These are phyloP conservation scores for Zosterops japonicus DNA, from an alignment of 2,113 vertebrate species.

Conservation along the genomic window DNA sequence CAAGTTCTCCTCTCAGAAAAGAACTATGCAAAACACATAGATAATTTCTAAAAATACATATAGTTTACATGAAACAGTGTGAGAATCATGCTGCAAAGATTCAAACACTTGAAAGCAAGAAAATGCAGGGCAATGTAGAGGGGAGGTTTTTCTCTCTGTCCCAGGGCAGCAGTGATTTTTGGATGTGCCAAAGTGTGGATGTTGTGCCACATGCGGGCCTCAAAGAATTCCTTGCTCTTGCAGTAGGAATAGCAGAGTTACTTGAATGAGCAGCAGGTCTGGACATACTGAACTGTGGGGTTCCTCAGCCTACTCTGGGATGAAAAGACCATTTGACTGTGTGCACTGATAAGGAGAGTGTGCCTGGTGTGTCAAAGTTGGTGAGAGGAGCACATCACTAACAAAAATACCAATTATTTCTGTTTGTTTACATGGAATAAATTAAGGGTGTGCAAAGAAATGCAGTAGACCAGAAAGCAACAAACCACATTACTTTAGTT, in stretches of 20 bases:
- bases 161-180: neutral
- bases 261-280: neutral
- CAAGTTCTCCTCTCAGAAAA: too few species aligned
- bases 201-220: neutral
- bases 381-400: neutral
- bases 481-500: neutral
- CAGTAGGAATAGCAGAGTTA: neutral
- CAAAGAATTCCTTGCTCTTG: neutral
- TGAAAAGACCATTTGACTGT: neutral
- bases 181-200: neutral
- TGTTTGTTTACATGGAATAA: fast-evolving
- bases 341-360: neutral
- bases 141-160: neutral
- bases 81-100: too few species aligned
- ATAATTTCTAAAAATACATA: too few species aligned
- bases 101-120: too few species aligned
- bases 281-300: fast-evolving
- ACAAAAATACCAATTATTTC: neutral
- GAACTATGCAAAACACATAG: too few species aligned
- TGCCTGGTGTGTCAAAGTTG: neutral
- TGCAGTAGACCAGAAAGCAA: neutral
- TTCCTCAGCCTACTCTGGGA: neutral
- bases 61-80: too few species aligned
- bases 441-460: neutral
- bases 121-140: too few species aligned